Conservation (phyloP, 2,113 vertebrate genomes). For the Platysternon megacephalum region DNA sequence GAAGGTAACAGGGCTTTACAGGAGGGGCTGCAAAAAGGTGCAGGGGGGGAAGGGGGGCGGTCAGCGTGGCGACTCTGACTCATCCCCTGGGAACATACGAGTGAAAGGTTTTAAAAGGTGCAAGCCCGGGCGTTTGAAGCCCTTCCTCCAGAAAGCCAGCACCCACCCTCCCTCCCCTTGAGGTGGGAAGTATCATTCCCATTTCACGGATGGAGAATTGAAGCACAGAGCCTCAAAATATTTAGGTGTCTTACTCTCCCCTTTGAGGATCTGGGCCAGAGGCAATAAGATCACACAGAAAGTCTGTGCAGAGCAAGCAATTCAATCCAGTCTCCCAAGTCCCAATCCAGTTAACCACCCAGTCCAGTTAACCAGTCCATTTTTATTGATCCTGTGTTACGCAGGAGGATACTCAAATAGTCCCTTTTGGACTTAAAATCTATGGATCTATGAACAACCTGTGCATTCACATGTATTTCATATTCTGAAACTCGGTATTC, state of each 20-base stretch:
- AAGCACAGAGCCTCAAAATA: not conserved
- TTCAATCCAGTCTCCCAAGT: not conserved
- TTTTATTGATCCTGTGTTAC: not conserved
- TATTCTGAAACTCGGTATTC: not conserved
- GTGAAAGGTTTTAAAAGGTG: too few species aligned
- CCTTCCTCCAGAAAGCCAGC: too few species aligned
- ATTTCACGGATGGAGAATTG: not conserved
- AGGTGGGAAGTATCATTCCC: not conserved
- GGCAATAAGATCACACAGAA: not conserved
- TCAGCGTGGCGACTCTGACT: too few species aligned
- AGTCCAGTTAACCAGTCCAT: conserved; percentile 28
- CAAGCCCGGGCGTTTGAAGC: too few species aligned
- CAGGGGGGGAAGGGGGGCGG: too few species aligned
- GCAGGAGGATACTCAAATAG: not conserved
- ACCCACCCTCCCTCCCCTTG: too few species aligned
- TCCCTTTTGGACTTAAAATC: not conserved
- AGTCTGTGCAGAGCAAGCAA: not conserved
- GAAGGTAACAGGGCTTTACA: too few species aligned
- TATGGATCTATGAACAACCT: not conserved
- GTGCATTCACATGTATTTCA: fast-evolving
- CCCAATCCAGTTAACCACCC: not conserved
- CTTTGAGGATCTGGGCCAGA: not conserved
- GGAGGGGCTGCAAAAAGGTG: too few species aligned
- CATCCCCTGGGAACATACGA: too few species aligned
- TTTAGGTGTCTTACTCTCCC: not conserved